Evolutionary conservation across 2,797 vertebrate species (phyloP).

Genomic region (Gymnothorax reevesii): DNA sequence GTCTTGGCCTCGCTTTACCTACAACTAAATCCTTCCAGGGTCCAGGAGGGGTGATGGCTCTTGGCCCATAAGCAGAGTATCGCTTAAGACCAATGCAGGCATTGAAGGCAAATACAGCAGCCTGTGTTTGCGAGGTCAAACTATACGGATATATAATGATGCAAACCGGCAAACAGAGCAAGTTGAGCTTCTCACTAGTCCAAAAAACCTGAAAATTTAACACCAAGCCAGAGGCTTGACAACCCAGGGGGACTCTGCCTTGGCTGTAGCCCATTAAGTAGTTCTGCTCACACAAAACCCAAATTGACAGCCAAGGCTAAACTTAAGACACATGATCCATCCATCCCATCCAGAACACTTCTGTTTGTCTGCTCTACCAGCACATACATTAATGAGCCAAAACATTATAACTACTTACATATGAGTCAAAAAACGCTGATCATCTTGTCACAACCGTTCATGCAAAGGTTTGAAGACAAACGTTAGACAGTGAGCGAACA

Average conservation of each 20-base stretch:
- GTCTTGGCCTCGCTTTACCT: not conserved
- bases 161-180: not conserved
- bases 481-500: no score
- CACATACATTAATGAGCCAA: not conserved
- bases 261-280: not conserved
- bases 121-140: not conserved
- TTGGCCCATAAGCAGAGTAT: not conserved
- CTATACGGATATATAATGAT: not conserved
- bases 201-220: not conserved
- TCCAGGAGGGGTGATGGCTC: not conserved
- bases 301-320: not conserved
- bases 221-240: not conserved
- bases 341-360: not conserved
- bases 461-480: no score
- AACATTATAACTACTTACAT: no score
- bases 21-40: not conserved
- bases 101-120: not conserved
- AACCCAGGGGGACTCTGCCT: not conserved
- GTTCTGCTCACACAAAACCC: not conserved
- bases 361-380: not conserved
- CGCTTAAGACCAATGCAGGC: not conserved
- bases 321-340: not conserved
- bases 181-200: not conserved
- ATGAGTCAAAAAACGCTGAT: no score
- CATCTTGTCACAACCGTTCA: no score